phyloP scores from a whole-genome alignment of 2,113 vertebrate genomes.

The Paratilapia polleni region DNA sequence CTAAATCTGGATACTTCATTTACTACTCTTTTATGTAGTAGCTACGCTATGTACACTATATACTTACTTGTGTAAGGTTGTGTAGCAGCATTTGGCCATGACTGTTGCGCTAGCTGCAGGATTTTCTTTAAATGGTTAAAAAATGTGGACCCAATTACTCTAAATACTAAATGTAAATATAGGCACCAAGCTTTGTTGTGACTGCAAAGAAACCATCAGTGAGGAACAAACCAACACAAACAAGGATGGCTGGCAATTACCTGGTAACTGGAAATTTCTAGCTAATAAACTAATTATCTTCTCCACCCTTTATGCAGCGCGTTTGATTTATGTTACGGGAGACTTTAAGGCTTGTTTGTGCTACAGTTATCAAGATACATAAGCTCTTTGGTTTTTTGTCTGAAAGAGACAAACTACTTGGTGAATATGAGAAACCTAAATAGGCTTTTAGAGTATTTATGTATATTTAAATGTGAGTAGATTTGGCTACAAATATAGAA shows the following conservation, averaged over 20 bases:
- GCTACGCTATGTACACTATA: not conserved
- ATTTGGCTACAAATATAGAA: not conserved
- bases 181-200: not conserved
- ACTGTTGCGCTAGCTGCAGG: too few species aligned
- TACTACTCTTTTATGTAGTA: not conserved
- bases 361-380: not conserved
- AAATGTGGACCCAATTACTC: too few species aligned
- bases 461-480: not conserved
- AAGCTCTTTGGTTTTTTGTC: constrained; percentile 13
- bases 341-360: constrained; percentile 14
- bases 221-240: not conserved
- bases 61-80: not conserved
- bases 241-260: not conserved
- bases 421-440: not conserved
- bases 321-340: constrained; percentile 25
- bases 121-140: too few species aligned
- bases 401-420: not conserved
- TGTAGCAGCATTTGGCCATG: too few species aligned
- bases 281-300: not conserved
- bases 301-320: not conserved
- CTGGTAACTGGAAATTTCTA: not conserved
- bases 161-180: not conserved
- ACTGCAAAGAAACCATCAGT: not conserved
- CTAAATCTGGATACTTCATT: not conserved
- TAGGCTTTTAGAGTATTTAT: constrained; percentile 15